Percentiles rank a stretch among this genome's conserved stretches.
Conservation (phyloP, 2,888 invertebrate species). For the Cosmopolites sordidus region DNA sequence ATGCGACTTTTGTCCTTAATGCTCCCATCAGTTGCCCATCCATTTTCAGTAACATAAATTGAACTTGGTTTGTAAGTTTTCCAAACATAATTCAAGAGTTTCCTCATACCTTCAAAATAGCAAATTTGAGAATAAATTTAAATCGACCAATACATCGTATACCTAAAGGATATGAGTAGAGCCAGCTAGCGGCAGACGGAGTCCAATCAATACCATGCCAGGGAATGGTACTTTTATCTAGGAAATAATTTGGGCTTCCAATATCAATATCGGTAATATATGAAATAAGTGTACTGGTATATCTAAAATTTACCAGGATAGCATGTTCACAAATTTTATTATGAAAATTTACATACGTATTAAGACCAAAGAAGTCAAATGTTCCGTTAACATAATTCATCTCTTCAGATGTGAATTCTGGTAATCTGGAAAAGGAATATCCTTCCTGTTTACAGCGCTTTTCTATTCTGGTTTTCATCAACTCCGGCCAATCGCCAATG, state of each 20-base stretch:
- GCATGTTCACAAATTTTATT: too few species aligned
- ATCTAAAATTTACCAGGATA: conserved; percentile 12
- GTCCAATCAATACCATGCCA: conserved; percentile 9
- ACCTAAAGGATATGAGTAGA: conserved; percentile 9
- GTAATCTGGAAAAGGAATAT: conserved; percentile 59
- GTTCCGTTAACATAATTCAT: conserved; percentile 57
- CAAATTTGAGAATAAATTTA: too few species aligned
- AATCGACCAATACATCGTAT: background rate
- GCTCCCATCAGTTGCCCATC: conserved; percentile 43
- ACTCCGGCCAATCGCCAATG: conserved; percentile 61
- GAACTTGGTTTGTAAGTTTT: conserved; percentile 48
- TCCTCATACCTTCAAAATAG: conserved; percentile 10
- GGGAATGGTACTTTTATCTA: conserved; percentile 17
- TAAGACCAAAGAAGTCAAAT: conserved; percentile 52
- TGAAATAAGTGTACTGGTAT: conserved; percentile 7
- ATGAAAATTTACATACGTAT: conserved; percentile 11
- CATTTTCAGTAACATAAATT: conserved; percentile 58
- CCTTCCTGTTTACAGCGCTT: conserved; percentile 49
- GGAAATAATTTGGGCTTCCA: conserved; percentile 15
- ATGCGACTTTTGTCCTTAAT: conserved; percentile 18
- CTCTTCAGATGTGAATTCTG: conserved; percentile 58
- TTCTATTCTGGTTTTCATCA: conserved; percentile 58
- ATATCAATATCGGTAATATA: conserved; percentile 12
- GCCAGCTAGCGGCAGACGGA: conserved; percentile 14
- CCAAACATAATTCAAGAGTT: conserved; percentile 13